These are phyloP conservation scores for Campoletis sonorensis DNA, from an alignment of 1,140 invertebrate species.

Conservation along the genomic window DNA sequence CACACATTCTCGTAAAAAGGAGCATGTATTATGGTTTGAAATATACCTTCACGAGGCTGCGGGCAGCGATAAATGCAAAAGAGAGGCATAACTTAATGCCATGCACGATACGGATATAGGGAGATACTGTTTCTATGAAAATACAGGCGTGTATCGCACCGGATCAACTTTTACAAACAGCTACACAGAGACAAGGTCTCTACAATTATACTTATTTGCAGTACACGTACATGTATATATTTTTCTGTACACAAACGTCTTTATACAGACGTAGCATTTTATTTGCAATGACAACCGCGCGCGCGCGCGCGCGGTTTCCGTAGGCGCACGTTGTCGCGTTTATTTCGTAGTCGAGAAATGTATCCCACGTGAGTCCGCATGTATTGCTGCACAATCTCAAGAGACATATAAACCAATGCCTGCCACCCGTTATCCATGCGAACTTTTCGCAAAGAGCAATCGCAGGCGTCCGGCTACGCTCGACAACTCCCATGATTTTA, in stretches of 20 bases:
- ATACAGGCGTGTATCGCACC: not conserved
- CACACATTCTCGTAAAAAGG: not conserved
- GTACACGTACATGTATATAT: not conserved
- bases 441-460: conserved; percentile 12
- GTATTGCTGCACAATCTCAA: not conserved
- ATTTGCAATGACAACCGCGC: not conserved
- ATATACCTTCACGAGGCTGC: not conserved
- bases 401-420: not conserved
- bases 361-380: not conserved
- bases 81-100: conserved; percentile 1
- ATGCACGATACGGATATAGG: not conserved
- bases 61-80: not conserved
- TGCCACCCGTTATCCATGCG: not conserved
- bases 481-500: conserved; percentile 10
- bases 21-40: not conserved
- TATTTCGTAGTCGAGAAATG: conserved; percentile 7
- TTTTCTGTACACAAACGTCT: not conserved
- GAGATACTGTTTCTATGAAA: conserved; percentile 4
- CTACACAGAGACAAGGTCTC: not conserved
- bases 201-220: not conserved
- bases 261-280: not conserved
- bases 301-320: not conserved
- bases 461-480: not conserved
- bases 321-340: conserved; percentile 21
- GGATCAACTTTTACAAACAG: not conserved